Evolutionary conservation across 2,797 vertebrate species (phyloP), one percentile per base, ranked within the genome.

Genomic region (Rhinoraja longicauda): DNA sequence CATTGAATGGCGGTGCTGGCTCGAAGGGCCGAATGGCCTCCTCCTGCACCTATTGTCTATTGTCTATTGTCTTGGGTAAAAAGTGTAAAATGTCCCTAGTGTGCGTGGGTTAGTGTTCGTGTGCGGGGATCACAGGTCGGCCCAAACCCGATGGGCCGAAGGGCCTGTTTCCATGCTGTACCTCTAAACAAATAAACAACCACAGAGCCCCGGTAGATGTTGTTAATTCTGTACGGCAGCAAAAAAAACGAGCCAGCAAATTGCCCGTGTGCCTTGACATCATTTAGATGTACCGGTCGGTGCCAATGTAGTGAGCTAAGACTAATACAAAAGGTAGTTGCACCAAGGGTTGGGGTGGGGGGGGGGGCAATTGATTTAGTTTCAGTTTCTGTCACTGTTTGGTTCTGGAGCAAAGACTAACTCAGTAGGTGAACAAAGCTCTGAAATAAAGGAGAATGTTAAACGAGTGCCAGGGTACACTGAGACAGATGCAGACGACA

Each of bases 211-310:
- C 29, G 84, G 81, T 81, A 84, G 81, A 59, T 84, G 53, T 7
- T 57, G 59, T 62, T 84, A 84, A 84, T 84, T 84, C 81, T 62
- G 9, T 17, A 8, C 19, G 62, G 81, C 81, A 84, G 81, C 26
- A 10, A 84, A 84, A 84, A 59, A n/a, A 84, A 81, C 84, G 81
- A 84, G 81, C 81, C 26, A 84, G 57, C 53, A 59, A 84, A 84
- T 84, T 24, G 13, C 53, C 81, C 81, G n/a, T 59, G 62, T 62
- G 81, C 26, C 26, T 84, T n/a, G 81, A 84, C 53, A 84, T 81
- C 81, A 84, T 59, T 84, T 84, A 12, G 12, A 53, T 84, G 81
- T 84, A n/a, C 81, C 24, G 12, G 5, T 84, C n/a, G n/a, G n/a
- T n/a, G 81, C 81, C 81, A 84, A 59, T 12, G 4, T 53, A 84